Base-by-base conservation (phyloP, 2,797 vertebrate genomes). In the Lateolabrax maculatus region DNA sequence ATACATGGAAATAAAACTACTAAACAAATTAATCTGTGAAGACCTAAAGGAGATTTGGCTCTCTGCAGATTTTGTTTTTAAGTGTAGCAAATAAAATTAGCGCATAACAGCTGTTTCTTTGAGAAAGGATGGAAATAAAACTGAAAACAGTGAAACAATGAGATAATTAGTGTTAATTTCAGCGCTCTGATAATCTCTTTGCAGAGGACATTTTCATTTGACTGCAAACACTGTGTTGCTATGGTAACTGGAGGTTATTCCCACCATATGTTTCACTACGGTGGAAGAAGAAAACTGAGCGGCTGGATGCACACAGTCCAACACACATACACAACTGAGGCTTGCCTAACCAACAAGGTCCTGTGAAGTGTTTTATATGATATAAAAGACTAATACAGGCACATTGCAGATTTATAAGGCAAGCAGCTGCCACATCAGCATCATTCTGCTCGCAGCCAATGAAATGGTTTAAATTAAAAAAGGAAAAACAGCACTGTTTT, bases 171-270 rank as follows among this genome's bases (percentile, higher is more conserved):
- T 36, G 41, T 36, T 73, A 4, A 61, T 75, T 83, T 83, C 62
- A 67, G 43, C 10, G 34, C 60, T 64, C 36, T 1, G 1, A 62
- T 79, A 55, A 53, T 51, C 29, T 69, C 71, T 60, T 83, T 79
- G 74, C 65, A 84, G 79, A 69, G 60, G 86, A 85, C 44, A 81
- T 83, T 64, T 71, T 79, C 69, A 88, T 78, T 56, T 39, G 64
- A 84, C 71, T 72, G 76, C 88, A 92, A 91, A 92, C 79, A 89
- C 79, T 78, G 82, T 80, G 94, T 96, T 94, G 84, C 93, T 76
- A 94, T 95, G 91, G 94, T 69, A 89, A 95, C 91, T 55, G 58
- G 68, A 84, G 83, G 61, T 71, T 78, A 82, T 65, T 80, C 73
- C 64, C 72, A 67, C 90, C 92, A 94, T 94, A 94, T 95, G 94